Percentiles rank a stretch among this genome's conserved stretches.
Evolutionary conservation across 2,888 invertebrate genomes (phyloP).

Genomic region (Eledone cirrhosa): DNA sequence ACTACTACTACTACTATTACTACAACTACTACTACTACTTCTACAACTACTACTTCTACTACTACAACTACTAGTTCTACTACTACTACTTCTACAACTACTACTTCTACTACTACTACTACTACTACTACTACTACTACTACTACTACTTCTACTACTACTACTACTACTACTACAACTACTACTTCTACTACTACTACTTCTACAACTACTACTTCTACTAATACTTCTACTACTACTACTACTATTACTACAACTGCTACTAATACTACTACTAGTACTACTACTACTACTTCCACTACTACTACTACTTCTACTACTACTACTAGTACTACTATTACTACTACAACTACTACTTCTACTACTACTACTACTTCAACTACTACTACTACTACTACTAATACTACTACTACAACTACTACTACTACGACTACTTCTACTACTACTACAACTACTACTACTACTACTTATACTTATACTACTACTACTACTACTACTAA

Average conservation of each 20-base stretch:
- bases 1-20: neutral
- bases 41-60: neutral
- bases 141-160: neutral
- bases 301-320: neutral
- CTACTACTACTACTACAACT: neutral
- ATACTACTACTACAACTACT: neutral
- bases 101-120: neutral
- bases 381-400: constrained; percentile 6
- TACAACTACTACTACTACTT: neutral
- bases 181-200: neutral
- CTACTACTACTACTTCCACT: neutral
- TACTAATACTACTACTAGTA: neutral
- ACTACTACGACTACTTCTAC: neutral
- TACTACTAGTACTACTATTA: neutral
- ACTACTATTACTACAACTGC: neutral
- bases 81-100: neutral
- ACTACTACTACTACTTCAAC: neutral
- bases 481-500: neutral
- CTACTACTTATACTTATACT: neutral
- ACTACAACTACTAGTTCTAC: neutral
- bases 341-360: neutral
- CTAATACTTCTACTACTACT: neutral
- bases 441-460: no score
- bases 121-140: neutral
- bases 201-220: neutral